phyloP scores from a whole-genome alignment of 2,888 invertebrate species.

The Carabus problematicus region DNA sequence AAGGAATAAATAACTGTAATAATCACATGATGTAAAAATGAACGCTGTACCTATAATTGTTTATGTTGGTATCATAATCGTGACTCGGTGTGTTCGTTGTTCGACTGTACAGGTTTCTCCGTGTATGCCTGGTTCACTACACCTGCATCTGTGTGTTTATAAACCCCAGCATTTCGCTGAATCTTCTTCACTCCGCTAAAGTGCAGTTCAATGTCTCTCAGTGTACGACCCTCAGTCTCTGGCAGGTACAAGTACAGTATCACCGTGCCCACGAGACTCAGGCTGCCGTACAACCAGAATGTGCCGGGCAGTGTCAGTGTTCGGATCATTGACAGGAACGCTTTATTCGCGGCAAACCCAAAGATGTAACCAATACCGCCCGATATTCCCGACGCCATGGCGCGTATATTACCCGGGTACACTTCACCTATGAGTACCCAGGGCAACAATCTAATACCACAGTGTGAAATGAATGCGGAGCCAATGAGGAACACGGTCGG shows the following conservation, averaged over 20 bases:
- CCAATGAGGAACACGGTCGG: constrained; percentile 71
- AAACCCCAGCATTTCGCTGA: constrained; percentile 60
- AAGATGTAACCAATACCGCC: constrained; percentile 79
- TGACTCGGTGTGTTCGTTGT: constrained; percentile 33
- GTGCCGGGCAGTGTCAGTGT: constrained; percentile 73
- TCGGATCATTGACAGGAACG: constrained; percentile 71
- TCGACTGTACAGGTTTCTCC: constrained; percentile 14
- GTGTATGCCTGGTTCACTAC: constrained; percentile 45
- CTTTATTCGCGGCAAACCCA: constrained; percentile 77
- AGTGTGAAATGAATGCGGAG: constrained; percentile 73
- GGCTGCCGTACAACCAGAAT: constrained; percentile 72
- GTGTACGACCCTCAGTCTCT: constrained; percentile 81
- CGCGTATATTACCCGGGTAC: constrained; percentile 71
- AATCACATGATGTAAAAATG: constrained; percentile 12
- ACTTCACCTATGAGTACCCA: constrained; percentile 86
- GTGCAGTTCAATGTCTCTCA: constrained; percentile 75
- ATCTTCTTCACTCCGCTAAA: constrained; percentile 67
- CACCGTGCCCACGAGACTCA: constrained; percentile 70
- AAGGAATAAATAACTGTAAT: constrained; percentile 4
- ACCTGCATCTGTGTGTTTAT: constrained; percentile 46
- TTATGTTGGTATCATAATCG: constrained; percentile 18
- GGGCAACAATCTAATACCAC: constrained; percentile 74
- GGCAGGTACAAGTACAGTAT: constrained; percentile 74
- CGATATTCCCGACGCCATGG: constrained; percentile 75
- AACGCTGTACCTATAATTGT: not conserved